Conservation (phyloP, 2,888 invertebrate genomes). For the Drosophila anceps region DNA sequence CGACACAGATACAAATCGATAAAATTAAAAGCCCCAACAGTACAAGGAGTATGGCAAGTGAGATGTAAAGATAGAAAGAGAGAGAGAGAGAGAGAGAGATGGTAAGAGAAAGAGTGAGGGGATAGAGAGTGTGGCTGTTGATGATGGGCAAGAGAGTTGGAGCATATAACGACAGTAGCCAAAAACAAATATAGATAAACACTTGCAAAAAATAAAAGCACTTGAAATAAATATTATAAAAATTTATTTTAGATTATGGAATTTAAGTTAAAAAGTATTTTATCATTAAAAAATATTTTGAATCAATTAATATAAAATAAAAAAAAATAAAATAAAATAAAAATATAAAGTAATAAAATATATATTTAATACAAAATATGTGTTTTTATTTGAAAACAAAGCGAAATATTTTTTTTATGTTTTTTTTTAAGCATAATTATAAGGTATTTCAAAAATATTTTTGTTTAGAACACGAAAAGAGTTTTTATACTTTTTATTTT, state of each 20-base stretch:
- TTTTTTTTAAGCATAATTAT: too few relatives aligned
- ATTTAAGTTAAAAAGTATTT: not conserved
- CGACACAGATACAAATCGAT: slow-evolving; percentile 67
- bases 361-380: too few relatives aligned
- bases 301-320: too few relatives aligned
- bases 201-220: not conserved
- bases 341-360: too few relatives aligned
- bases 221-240: not conserved
- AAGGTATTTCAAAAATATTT: too few relatives aligned
- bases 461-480: too few relatives aligned
- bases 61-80: slow-evolving; percentile 5
- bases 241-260: not conserved
- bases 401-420: too few relatives aligned
- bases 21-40: slow-evolving; percentile 61
- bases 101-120: not conserved
- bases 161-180: slow-evolving; percentile 41
- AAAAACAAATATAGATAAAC: slow-evolving; percentile 38
- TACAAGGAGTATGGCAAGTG: slow-evolving; percentile 11
- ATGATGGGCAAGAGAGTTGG: not conserved
- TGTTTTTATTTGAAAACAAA: too few relatives aligned
- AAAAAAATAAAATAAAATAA: too few relatives aligned
- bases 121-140: not conserved
- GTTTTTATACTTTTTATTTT: too few relatives aligned
- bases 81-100: not conserved
- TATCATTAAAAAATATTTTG: not conserved